Evolutionary conservation across 2,113 vertebrate genomes (phyloP), one percentile per base, ranked within the genome.

Genomic region (Cyanoderma ruficeps): DNA sequence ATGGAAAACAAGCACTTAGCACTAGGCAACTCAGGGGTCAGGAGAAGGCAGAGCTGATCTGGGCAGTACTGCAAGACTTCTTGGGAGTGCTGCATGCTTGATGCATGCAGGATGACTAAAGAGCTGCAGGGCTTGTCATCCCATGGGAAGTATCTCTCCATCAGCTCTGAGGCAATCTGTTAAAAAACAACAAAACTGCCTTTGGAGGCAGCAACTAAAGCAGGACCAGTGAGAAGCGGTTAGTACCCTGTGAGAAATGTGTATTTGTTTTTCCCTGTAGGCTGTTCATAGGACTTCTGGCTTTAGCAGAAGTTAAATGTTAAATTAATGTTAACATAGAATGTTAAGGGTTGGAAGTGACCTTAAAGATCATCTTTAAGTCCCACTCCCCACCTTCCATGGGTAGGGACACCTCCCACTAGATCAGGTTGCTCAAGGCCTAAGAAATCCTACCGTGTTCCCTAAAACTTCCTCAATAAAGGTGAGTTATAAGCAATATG

Each of bases 381-480:
- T 31, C n/a, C 24, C 17, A 61, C 8, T 2, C 2, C 9, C 9
- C 0, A 2, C 13, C 30, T 70, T 44, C 47, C 24, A 31, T 31
- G 13, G 5, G 20, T 24, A 75, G 69, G 46, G 47, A 16, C 8
- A 53, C 16, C 9, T 75, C 11, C 14, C 39, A 68, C 11, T 83
- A 55, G 47, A 47, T 4, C 17, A 41, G 39, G 28, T 47, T 60
- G n/a, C 28, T 68, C n/a, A 68, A 75, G 30, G 39, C 39, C 61
- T 22, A 41, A 39, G 23, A 89, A 93, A 89, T 89, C 53, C 57
- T 42, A 87, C 55, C 49, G 64, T 71, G 12, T 68, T 82, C 57
- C 57, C 75, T 93, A 72, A 69, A 91, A 53, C 35, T 69, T 89
- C 33, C n/a, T 85, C 55, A 57, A 11, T 72, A 50, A 87, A 71